phyloP scores from a whole-genome alignment of 2,797 vertebrate species.

The Tragelaphus eurycerus region DNA sequence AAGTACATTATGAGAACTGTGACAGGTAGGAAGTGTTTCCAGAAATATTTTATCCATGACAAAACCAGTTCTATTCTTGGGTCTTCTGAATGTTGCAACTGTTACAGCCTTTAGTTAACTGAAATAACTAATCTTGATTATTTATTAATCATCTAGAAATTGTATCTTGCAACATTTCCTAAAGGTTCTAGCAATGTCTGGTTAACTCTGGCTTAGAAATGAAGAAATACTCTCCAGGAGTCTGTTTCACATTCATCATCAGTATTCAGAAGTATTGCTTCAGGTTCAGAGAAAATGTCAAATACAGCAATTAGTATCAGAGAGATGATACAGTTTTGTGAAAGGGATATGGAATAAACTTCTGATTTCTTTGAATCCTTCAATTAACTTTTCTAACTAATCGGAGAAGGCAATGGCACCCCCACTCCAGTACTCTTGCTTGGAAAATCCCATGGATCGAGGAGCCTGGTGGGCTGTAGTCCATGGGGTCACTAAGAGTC shows the following conservation, averaged over 20 bases:
- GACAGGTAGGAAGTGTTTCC: constrained; percentile 50
- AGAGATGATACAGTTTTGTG: not conserved
- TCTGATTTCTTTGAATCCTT: constrained; percentile 6
- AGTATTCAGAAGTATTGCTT: not conserved
- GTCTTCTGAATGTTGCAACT: constrained; percentile 28
- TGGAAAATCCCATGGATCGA: too few relatives aligned
- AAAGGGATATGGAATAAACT: not conserved
- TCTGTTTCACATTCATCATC: not conserved
- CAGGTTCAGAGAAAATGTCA: constrained; percentile 30
- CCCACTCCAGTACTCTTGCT: too few relatives aligned
- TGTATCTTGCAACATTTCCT: not conserved
- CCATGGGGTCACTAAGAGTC: too few relatives aligned
- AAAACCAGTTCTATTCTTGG: constrained; percentile 46
- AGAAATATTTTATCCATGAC: constrained; percentile 52
- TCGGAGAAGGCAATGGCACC: too few relatives aligned
- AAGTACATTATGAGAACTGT: constrained; percentile 39
- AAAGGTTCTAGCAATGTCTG: not conserved
- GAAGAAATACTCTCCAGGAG: not conserved
- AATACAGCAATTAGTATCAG: not conserved
- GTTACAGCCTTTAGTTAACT: not conserved
- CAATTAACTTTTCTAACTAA: not conserved
- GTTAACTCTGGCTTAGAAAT: constrained; percentile 23
- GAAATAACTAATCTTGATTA: constrained; percentile 19
- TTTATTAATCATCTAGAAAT: constrained; percentile 44
- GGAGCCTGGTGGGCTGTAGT: too few relatives aligned